Evolutionary conservation across 2,888 invertebrate species (phyloP).

Genomic region (Barypeithes pellucidus): DNA sequence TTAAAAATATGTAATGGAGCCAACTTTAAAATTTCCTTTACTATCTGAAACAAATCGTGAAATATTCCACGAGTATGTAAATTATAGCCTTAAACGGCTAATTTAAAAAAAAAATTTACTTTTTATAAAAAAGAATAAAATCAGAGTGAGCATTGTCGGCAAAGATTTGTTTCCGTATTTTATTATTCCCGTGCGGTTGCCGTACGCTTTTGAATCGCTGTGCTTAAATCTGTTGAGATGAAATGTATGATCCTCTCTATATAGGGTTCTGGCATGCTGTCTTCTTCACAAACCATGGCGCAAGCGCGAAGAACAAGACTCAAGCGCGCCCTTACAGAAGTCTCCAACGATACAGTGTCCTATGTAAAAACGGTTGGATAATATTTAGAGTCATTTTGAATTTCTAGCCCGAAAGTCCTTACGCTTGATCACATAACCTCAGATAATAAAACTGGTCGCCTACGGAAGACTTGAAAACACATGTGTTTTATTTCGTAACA

Average conservation of each 20-base stretch:
- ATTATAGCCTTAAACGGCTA: too few species aligned
- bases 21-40: too few species aligned
- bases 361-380: conserved; percentile 88
- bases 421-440: conserved; percentile 63
- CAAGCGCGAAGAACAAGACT: conserved; percentile 89
- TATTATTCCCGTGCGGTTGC: conserved; percentile 43
- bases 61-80: too few species aligned
- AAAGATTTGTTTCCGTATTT: conserved; percentile 38
- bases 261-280: conserved; percentile 85
- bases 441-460: conserved; percentile 50
- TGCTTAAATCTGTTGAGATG: conserved; percentile 51
- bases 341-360: conserved; percentile 89
- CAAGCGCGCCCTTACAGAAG: conserved; percentile 92
- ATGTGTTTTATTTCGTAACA: conserved; percentile 43
- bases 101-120: too few species aligned
- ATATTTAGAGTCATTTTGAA: conserved; percentile 63
- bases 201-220: conserved; percentile 37
- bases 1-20: too few species aligned
- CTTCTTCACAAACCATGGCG: conserved; percentile 93
- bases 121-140: background rate
- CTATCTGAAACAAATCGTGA: too few species aligned
- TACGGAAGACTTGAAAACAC: conserved; percentile 26
- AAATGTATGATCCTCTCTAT: conserved; percentile 58
- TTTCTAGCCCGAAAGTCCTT: conserved; percentile 61
- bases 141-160: conserved; percentile 10